Base-by-base conservation (phyloP, 2,888 invertebrate genomes). In the Plutella xylostella region DNA sequence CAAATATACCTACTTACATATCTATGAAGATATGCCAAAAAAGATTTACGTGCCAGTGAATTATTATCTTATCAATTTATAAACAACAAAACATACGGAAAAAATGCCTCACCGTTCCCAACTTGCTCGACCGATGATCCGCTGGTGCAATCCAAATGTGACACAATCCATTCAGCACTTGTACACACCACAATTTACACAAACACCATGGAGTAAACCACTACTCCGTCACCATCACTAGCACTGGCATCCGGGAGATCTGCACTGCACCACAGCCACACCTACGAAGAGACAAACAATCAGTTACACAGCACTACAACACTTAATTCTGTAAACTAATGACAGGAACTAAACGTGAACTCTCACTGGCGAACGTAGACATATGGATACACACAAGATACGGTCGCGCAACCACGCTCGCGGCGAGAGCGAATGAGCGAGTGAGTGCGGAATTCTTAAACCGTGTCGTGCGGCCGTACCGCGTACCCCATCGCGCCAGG, bases 141-240 rank as follows among this genome's bases (percentile, higher is more conserved):
- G 71, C 73, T 72, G 64, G 72, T 72, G 73, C 76, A 83, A 83
- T 83, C 82, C 82, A 76, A 79, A 70, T 64, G 57, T 65, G 61
- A 70, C 79, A 79, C 82, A 82, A 83, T 79, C 72, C 79, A 78
- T 77, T 64, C 77, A 82, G 63, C 80, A 83, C 82, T 67, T 43
- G 64, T n/a, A 69, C 71, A 70, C 68, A 66, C 71, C 82, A 82
- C 80, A 72, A 65, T 60, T 25, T 15, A 47, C 48, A 42, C 42
- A 42, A 19, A 43, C 48, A 48, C 48, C 39, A n/a, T 30, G 41
- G 40, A 45, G 33, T 25, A 38, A 14, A 39, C 42, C 47, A n/a
- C 33, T n/a, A 43, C 35, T 43, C 5, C 7, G 64, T 68, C 77
- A 82, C 80, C 74, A 77, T 69, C 80, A 82, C 80, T 75, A 72